phyloP scores from a whole-genome alignment of 2,888 invertebrate genomes.

The Tetrapedia diversipes region DNA sequence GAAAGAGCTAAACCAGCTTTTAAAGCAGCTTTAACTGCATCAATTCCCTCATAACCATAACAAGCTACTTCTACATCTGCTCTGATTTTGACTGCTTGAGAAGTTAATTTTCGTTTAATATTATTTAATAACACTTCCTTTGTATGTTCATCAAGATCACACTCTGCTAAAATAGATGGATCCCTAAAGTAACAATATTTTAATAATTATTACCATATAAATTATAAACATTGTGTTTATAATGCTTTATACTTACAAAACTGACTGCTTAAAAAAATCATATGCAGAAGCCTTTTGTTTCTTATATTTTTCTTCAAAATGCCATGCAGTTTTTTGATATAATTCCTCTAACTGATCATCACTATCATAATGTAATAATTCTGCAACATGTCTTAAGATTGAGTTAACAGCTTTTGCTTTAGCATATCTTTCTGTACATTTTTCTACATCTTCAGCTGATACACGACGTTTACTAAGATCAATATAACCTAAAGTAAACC shows the following conservation, averaged over 20 bases:
- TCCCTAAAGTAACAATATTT: slow-evolving; percentile 86
- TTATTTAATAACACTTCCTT: slow-evolving; percentile 96
- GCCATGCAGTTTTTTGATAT: slow-evolving; percentile 98
- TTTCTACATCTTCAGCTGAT: slow-evolving; percentile 98
- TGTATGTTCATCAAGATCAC: slow-evolving; percentile 95
- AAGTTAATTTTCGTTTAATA: slow-evolving; percentile 97
- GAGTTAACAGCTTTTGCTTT: slow-evolving; percentile 99
- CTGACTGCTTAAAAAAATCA: slow-evolving; percentile 99
- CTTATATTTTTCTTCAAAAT: slow-evolving; percentile 98
- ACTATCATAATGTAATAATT: slow-evolving; percentile 94
- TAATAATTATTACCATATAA: slow-evolving; percentile 18
- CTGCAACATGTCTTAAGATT: slow-evolving; percentile 98
- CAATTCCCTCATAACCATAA: slow-evolving; percentile 99
- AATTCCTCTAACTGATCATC: slow-evolving; percentile 97
- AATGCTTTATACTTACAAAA: slow-evolving; percentile 87
- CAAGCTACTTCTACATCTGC: slow-evolving; percentile 97
- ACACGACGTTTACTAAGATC: slow-evolving; percentile 99
- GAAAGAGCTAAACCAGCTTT: slow-evolving; percentile 95
- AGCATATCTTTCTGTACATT: slow-evolving; percentile 99
- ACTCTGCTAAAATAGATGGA: slow-evolving; percentile 97
- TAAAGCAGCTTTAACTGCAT: slow-evolving; percentile 97
- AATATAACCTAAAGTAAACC: slow-evolving; percentile 91
- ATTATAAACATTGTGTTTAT: background rate
- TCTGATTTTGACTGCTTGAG: slow-evolving; percentile 97
- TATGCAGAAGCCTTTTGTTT: slow-evolving; percentile 97